phyloP scores from a whole-genome alignment of 1,140 invertebrate genomes.

The Amyelois transitella region DNA sequence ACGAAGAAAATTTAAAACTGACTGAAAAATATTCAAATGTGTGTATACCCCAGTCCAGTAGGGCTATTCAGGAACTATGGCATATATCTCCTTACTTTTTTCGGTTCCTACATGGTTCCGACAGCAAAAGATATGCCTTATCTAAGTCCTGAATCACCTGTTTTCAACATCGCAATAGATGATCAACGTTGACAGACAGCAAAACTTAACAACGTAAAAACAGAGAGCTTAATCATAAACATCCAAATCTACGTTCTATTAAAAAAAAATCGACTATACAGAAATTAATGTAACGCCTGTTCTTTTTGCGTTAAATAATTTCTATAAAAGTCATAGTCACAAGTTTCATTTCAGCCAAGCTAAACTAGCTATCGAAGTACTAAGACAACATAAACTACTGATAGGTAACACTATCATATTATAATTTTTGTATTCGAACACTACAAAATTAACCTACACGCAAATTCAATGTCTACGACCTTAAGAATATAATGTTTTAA shows the following conservation, averaged over 20 bases:
- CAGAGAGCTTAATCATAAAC: slow-evolving; percentile 13
- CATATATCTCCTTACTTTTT: too few species aligned
- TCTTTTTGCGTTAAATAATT: slow-evolving; percentile 1
- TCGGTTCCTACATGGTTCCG: too few species aligned
- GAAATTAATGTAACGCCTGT: neutral
- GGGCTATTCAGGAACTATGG: too few species aligned
- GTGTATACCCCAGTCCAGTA: too few species aligned
- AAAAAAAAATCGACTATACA: neutral
- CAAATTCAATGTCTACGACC: neutral
- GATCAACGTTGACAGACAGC: slow-evolving; percentile 10
- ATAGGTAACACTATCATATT: neutral
- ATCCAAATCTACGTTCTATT: neutral
- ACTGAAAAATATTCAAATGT: too few species aligned
- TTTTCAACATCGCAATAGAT: slow-evolving; percentile 8
- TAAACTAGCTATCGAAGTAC: neutral
- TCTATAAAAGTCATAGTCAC: neutral
- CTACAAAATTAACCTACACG: neutral
- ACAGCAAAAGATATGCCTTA: too few species aligned
- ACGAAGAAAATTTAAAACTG: too few species aligned
- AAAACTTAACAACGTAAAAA: slow-evolving; percentile 19
- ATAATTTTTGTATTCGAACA: neutral
- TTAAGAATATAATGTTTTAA: neutral
- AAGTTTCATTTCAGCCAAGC: slow-evolving; percentile 13
- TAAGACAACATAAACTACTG: neutral
- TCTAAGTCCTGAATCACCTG: too few species aligned